These are phyloP conservation scores for Danio tinwini DNA, from an alignment of 2,797 vertebrate genomes.

Conservation along the genomic window DNA sequence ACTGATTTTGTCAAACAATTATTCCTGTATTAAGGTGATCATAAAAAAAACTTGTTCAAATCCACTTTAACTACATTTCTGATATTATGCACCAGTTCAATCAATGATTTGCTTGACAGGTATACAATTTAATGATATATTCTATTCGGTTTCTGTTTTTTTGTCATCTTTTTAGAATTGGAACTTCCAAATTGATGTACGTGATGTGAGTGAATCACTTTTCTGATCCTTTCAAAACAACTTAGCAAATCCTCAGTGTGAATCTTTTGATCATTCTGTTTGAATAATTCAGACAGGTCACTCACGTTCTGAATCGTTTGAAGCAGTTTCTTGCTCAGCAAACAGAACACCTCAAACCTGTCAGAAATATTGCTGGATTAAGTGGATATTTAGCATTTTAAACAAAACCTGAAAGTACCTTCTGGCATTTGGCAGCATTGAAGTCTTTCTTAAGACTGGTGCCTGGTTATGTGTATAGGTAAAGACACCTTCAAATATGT, in stretches of 20 bases:
- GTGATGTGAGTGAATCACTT: not conserved
- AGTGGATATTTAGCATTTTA: not conserved
- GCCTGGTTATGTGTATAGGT: not conserved
- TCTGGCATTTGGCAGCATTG: not conserved
- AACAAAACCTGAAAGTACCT: not conserved
- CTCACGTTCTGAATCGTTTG: not conserved
- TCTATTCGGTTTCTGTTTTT: not conserved
- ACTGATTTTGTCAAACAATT: no score
- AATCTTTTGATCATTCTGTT: not conserved
- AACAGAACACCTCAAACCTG: not conserved
- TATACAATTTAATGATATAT: not conserved
- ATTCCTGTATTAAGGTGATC: no score
- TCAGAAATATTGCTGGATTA: not conserved
- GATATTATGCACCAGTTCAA: not conserved
- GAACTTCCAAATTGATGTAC: not conserved
- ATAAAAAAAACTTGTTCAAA: no score
- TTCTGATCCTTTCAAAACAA: not conserved
- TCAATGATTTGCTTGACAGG: not conserved
- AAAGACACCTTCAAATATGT: not conserved
- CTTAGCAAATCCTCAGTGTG: not conserved
- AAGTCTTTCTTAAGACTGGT: not conserved
- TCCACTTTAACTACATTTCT: no score
- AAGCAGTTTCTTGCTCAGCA: not conserved
- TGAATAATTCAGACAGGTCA: not conserved
- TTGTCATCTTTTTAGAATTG: not conserved